Conservation (phyloP, 53 echinoderm and acorn worm species). For the Echinarachnius parma region DNA sequence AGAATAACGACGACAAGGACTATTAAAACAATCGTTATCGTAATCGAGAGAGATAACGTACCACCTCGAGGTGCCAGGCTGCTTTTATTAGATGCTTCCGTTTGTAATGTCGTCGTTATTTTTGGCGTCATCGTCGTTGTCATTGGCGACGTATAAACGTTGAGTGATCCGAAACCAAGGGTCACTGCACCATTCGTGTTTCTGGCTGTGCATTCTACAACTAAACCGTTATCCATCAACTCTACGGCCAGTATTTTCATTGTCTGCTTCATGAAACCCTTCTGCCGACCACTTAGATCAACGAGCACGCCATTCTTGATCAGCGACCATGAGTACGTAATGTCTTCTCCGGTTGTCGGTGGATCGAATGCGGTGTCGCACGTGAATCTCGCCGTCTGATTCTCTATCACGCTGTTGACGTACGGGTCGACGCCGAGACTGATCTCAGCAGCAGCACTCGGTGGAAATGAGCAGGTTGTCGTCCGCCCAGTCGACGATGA, state of each 20-base stretch:
- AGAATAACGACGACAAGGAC: slow-evolving; percentile 4
- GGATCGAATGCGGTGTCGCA: background rate
- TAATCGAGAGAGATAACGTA: too few relatives aligned
- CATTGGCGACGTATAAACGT: background rate
- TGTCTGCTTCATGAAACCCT: slow-evolving; percentile 28
- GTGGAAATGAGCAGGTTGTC: background rate
- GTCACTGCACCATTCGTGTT: background rate
- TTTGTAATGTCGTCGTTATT: too few relatives aligned
- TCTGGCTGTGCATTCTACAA: slow-evolving; percentile 17
- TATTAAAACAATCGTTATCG: too few relatives aligned
- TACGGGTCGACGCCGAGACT: slow-evolving; percentile 26
- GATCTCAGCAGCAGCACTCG: background rate
- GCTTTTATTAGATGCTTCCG: background rate
- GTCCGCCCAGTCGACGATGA: background rate
- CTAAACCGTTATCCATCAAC: background rate
- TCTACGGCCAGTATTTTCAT: slow-evolving; percentile 12
- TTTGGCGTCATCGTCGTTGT: slow-evolving; percentile 6
- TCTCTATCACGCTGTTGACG: slow-evolving; percentile 1
- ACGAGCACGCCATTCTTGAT: background rate
- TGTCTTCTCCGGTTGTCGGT: background rate
- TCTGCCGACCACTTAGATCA: slow-evolving; percentile 21
- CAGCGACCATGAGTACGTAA: slow-evolving; percentile 24
- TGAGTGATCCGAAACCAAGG: slow-evolving; percentile 4
- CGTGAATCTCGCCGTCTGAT: slow-evolving; percentile 17
- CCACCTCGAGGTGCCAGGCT: slow-evolving; percentile 4